A percentile compares a stretch with the other conserved stretches of the same genome.
Evolutionary conservation across 2,113 vertebrate species (phyloP).

Genomic region (Protobothrops flavoviridis): DNA sequence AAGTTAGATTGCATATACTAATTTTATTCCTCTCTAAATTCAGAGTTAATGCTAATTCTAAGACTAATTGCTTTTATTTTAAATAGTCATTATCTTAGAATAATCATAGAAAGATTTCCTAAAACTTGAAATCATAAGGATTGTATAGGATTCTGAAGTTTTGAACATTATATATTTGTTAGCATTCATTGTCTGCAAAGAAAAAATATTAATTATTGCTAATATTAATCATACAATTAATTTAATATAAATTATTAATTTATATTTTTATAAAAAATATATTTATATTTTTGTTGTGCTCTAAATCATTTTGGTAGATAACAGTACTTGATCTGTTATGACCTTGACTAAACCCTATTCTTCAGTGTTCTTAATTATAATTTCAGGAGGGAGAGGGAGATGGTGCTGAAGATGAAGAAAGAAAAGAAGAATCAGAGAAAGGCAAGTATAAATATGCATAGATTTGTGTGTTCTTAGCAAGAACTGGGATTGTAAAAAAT

Average conservation of each 20-base stretch:
- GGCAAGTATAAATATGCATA: constrained; percentile 51
- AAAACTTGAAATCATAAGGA: background rate
- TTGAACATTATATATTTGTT: background rate
- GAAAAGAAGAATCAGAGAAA: constrained; percentile 67
- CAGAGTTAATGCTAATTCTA: background rate
- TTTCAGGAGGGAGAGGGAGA: constrained; percentile 44
- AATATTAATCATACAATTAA: background rate
- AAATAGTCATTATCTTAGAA: background rate
- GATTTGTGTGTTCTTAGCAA: background rate
- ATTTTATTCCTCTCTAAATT: background rate
- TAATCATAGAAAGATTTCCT: background rate
- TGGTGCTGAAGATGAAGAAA: constrained; percentile 71
- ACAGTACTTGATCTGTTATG: background rate
- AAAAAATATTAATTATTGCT: background rate
- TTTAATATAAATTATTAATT: background rate
- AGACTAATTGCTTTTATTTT: background rate
- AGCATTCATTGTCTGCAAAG: background rate
- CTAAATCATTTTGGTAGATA: background rate
- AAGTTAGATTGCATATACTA: background rate
- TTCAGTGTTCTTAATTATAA: constrained; percentile 8
- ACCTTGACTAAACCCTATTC: background rate
- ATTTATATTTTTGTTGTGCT: background rate
- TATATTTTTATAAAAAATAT: too few species aligned
- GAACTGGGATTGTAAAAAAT: background rate
- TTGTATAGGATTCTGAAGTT: background rate